phyloP scores from a whole-genome alignment of 2,113 vertebrate species.

The Motacilla alba region DNA sequence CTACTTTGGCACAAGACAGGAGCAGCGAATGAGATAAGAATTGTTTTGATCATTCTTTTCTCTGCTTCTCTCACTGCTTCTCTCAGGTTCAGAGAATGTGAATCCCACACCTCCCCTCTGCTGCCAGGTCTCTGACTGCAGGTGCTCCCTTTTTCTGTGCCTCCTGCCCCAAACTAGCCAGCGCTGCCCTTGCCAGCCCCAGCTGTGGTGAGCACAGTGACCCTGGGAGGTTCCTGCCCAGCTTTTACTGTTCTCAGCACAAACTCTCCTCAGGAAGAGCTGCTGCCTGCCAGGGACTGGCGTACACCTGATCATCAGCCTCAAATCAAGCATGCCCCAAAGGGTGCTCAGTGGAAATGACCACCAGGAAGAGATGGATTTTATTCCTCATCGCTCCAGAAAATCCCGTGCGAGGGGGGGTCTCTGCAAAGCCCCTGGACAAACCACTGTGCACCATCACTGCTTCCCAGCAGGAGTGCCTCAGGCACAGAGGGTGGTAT shows the following conservation, averaged over 20 bases:
- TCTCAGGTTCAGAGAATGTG: no score
- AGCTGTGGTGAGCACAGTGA: fast-evolving
- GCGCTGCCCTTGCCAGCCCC: background rate
- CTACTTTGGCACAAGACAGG: no score
- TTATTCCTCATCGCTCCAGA: background rate
- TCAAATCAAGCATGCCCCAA: background rate
- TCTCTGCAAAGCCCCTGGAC: background rate
- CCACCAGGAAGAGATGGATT: background rate
- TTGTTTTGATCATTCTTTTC: no score
- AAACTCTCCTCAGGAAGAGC: background rate
- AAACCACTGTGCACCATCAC: background rate
- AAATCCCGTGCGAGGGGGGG: background rate
- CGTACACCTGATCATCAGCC: background rate
- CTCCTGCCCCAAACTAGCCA: background rate
- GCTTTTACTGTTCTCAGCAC: background rate
- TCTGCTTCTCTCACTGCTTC: no score
- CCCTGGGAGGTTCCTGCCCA: background rate
- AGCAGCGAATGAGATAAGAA: no score
- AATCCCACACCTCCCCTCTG: background rate
- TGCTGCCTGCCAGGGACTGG: background rate
- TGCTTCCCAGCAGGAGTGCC: background rate
- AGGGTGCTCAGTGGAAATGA: background rate
- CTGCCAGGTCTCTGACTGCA: background rate
- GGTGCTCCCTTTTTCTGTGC: fast-evolving
- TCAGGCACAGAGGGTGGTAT: background rate